Conservation (phyloP, 2,113 vertebrate genomes). For the Erythrocercus mccallii region DNA sequence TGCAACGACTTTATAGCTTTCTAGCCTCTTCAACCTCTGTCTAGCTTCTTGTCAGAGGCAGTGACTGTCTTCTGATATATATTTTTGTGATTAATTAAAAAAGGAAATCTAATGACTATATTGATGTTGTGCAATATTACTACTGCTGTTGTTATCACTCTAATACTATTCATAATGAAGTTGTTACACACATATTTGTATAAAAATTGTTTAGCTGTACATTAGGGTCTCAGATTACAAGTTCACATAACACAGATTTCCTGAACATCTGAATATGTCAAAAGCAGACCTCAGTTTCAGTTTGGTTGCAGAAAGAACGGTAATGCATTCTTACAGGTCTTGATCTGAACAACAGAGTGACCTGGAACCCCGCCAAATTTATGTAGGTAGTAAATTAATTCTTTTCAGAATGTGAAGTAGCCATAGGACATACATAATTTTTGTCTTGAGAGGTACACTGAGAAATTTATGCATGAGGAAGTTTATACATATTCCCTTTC, state of each 20-base stretch:
- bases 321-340: not conserved
- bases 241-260: not conserved
- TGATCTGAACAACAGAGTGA: not conserved
- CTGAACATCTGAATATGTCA: not conserved
- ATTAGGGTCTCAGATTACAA: not conserved
- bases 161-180: not conserved
- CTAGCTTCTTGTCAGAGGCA: not conserved
- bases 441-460: not conserved
- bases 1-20: not conserved
- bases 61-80: not conserved
- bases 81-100: not conserved
- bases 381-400: not conserved
- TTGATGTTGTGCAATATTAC: not conserved
- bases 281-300: not conserved
- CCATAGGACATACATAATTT: not conserved
- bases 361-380: not conserved
- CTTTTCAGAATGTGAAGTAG: not conserved
- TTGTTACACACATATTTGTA: not conserved
- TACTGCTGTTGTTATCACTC: not conserved
- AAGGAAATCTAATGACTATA: not conserved
- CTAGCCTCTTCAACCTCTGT: not conserved
- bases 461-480: not conserved
- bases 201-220: not conserved
- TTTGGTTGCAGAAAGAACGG: not conserved
- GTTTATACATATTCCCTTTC: not conserved